Evolutionary conservation across 2,797 vertebrate species (phyloP).

Genomic region (Tadarida brasiliensis): DNA sequence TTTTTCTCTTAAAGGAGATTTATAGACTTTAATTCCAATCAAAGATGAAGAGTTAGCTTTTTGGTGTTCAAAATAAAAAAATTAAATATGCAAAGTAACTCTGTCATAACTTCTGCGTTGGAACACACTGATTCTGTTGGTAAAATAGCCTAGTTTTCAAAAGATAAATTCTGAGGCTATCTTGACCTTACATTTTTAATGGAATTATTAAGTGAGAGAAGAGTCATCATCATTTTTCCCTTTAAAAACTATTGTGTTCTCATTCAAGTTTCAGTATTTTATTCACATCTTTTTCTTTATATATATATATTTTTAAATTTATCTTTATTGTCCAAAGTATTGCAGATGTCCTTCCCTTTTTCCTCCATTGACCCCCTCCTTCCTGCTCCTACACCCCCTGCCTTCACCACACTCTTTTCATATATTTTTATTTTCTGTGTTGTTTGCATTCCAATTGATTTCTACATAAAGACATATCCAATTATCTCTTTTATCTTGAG

Average conservation of each 20-base stretch:
- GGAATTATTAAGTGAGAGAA: slow-evolving; percentile 75
- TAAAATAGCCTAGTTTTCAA: slow-evolving; percentile 70
- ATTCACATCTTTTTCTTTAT: slow-evolving; percentile 60
- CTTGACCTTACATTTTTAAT: slow-evolving; percentile 81
- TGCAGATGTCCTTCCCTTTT: no score
- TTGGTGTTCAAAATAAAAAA: neutral
- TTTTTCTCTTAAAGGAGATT: slow-evolving; percentile 24
- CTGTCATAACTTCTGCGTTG: slow-evolving; percentile 63
- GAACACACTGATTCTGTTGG: slow-evolving; percentile 78
- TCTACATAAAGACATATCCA: neutral
- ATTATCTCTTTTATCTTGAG: slow-evolving; percentile 65
- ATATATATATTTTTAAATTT: slow-evolving; percentile 37
- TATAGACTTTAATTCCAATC: neutral
- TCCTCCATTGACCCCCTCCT: no score
- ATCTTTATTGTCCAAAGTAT: no score
- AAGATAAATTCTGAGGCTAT: slow-evolving; percentile 70
- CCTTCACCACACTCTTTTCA: neutral
- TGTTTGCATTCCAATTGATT: slow-evolving; percentile 69
- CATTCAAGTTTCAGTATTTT: slow-evolving; percentile 42
- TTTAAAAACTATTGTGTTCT: slow-evolving; percentile 54
- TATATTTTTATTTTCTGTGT: slow-evolving; percentile 61
- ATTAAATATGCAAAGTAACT: slow-evolving; percentile 5
- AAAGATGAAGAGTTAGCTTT: neutral
- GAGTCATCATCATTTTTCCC: slow-evolving; percentile 17
- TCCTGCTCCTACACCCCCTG: no score